Base-by-base conservation (phyloP, 92 coral and sea anemone genomes). In the Virgularia gustaviana region DNA sequence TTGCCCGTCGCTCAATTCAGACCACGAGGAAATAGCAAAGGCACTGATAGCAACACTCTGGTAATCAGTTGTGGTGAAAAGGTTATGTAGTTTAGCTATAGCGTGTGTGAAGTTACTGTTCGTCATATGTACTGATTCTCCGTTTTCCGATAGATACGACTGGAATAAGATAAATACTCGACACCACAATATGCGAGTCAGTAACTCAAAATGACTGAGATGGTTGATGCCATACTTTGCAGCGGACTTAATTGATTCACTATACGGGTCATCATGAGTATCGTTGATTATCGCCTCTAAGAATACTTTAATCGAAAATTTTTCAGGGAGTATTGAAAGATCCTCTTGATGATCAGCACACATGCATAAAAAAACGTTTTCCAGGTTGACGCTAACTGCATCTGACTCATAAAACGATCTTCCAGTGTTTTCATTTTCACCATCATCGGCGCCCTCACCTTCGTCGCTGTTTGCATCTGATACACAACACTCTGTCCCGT, bases 401-500 rank as follows among this genome's bases (percentile, higher is more conserved):
- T 20, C 33, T 5, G 63, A 57, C 63, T 57, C 36, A 25, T 57
- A 57, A 25, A 57, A 57, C 34, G 28, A 35, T 1, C 13, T 29
- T 28, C 36, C 63, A 57, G 33, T 57, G 1, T 28, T 38, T 5
- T 57, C 63, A 57, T 22, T 12, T 5, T 57, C 63, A 25, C 34
- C 33, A 10, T 12, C n/a, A n/a, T n/a, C n/a, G n/a, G n/a, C n/a
- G n/a, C n/a, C 35, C 2, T 28, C 63, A 57, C 28, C 12, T 0
- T 49, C 77, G n/a, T 31, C 39, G 30, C 43, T 49, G 41, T 54
- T 63, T 16, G 57, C 70, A 6, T 11, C 20, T 23, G 64, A 22
- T 7, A 35, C 8, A 35, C 18, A 51, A 8, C 77, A 52, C 16
- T 68, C 83, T 4, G 33, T 53, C 1, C 56, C 83, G 27, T 34